Evolutionary conservation across 2,113 vertebrate genomes (phyloP), one percentile per base, ranked within the genome.

Genomic region (Cyphomyrus plagiostoma): DNA sequence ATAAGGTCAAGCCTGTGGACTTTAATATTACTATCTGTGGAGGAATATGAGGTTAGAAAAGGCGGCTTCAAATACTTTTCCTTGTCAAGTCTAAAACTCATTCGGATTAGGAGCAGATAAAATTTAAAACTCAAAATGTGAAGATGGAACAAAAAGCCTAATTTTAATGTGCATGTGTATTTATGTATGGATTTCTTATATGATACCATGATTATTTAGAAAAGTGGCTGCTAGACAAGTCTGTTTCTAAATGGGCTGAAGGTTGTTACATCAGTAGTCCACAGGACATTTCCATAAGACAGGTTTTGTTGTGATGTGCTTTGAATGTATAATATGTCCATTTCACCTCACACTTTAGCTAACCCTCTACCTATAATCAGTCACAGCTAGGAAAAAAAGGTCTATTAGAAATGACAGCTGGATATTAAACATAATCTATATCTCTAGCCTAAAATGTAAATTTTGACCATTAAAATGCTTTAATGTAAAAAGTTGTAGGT

Each of bases 361-460:
- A 46, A 49, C 83, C 15, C 7, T 87, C 85, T 52, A 53, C n/a
- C 46, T 39, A 87, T 87, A 87, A 87, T 87, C n/a, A 56, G 50
- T 53, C 26, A 53, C 11, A 15, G 49, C 48, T 87, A 48, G 46
- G 39, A 87, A 53, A 46, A 52, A 48, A 87, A 42, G 48, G 50
- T 87, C 15, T 87, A 87, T 87, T 87, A 56, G 30, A 53, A 30
- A 39, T 87, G 85, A 87, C 85, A 87, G 30, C 11, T 53, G 30
- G 85, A 35, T 87, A n/a, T 87, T 87, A 56, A 87, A 86, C n/a
- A 86, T 86, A 87, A 87, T 35, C 85, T 56, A 87, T 87, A 53
- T 53, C 85, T 53, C 13, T 39, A 87, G 49, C 50, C n/a, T 7
- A 53, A 87, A 53, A 53, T 30, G 26, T 26, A 53, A 53, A 50